Base-by-base conservation (phyloP, 2,797 vertebrate genomes). In the Borostomias antarcticus region DNA sequence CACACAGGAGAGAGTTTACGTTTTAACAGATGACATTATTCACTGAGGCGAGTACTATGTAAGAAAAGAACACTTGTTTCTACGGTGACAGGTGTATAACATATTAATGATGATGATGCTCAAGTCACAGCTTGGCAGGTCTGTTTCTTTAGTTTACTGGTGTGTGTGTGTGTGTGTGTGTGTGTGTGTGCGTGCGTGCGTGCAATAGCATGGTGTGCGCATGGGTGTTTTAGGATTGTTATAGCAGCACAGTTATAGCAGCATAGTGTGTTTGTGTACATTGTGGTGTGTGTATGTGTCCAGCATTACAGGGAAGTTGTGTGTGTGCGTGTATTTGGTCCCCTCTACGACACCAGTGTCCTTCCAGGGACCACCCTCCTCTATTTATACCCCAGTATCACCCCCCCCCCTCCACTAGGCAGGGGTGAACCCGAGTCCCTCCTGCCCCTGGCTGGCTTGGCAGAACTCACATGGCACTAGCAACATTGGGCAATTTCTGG, bases 401-500 rank as follows among this genome's bases (percentile, higher is more conserved):
- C 68, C 62, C 71, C 74, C 68, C 66, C 35, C 40, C 40, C 40
- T 43, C 15, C 40, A 43, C 40, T 17, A 43, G 40, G 40, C 76
- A 62, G 65, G 62, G 68, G 64, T 77, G 64, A 81, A 77, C 75
- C 69, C 72, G 73, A 81, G 61, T 58, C 75, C 47, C 47, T 68
- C 32, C 37, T 56, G 69, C 43, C 35, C 69, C 80, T 73, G 6
- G 23, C 62, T 74, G 68, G 76, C 70, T 66, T 78, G 75, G 70
- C 72, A 83, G 76, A 81, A 73, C 70, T 75, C 52, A 13, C 35
- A 53, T 61, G 66, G 69, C 74, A 67, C 45, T 77, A 78, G 78
- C 76, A 78, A 76, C 76, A 71, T 78, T 80, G 67, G 57, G 52
- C 69, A 75, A 77, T 79, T 78, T 81, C 71, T 76, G 75, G 72